Conservation (phyloP, 1,140 invertebrate species). For the Danaus plexippus region DNA sequence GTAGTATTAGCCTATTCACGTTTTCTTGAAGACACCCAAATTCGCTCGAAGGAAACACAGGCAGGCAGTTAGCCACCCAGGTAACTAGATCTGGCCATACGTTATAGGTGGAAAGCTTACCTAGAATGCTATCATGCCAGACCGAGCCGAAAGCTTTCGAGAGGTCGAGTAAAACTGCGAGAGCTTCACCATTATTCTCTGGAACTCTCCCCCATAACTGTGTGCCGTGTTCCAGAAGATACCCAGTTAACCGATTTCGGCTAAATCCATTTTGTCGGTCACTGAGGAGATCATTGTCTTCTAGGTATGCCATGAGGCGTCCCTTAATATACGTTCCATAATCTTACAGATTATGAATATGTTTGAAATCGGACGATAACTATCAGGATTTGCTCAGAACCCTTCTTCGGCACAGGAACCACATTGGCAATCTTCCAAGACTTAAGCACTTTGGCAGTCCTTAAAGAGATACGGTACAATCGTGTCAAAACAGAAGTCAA, state of each 20-base stretch:
- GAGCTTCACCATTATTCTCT: neutral
- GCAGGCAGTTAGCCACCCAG: neutral
- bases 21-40: no score
- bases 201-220: neutral
- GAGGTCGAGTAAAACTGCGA: constrained; percentile 3
- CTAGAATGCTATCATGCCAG: neutral
- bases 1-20: no score
- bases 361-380: neutral
- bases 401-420: neutral
- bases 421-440: constrained; percentile 2
- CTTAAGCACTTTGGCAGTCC: no score
- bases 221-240: neutral
- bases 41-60: no score
- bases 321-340: constrained; percentile 4
- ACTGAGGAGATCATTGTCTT: neutral
- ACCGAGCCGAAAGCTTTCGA: neutral
- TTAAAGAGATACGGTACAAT: neutral
- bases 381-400: neutral
- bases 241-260: neutral
- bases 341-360: constrained; percentile 2
- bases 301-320: neutral
- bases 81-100: neutral
- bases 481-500: constrained; percentile 1
- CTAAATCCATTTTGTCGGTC: no score
- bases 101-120: no score